Percentiles rank a stretch among this genome's conserved stretches.
phyloP scores from a whole-genome alignment of 2,113 vertebrate species.

The Oceanodroma tethys region DNA sequence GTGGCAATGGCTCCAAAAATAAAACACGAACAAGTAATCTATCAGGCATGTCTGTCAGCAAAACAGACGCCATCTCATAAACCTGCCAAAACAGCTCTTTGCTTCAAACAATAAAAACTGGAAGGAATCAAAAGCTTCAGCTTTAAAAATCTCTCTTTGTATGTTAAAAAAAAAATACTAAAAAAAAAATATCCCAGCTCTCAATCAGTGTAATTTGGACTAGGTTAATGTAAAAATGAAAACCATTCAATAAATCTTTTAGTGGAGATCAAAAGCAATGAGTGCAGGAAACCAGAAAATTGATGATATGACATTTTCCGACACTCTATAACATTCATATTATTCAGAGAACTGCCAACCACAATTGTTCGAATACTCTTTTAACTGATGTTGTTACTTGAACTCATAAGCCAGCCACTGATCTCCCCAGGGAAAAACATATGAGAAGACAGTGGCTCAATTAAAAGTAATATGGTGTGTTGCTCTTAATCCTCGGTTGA shows the following conservation, averaged over 20 bases:
- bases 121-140: background rate
- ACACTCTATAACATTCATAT: slow-evolving; percentile 22
- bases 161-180: background rate
- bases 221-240: slow-evolving; percentile 14
- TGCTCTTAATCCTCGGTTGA: background rate
- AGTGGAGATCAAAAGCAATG: slow-evolving; percentile 63
- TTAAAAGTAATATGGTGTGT: slow-evolving; percentile 22
- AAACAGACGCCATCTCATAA: slow-evolving; percentile 51
- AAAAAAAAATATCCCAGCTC: background rate
- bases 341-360: slow-evolving; percentile 46
- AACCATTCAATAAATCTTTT: slow-evolving; percentile 51
- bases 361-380: slow-evolving; percentile 3
- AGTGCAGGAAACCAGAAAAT: slow-evolving; percentile 46
- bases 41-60: slow-evolving; percentile 52
- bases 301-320: slow-evolving; percentile 19
- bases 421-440: slow-evolving; percentile 28
- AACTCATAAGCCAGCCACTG: slow-evolving; percentile 9
- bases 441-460: slow-evolving; percentile 56
- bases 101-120: slow-evolving; percentile 44
- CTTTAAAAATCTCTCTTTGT: background rate
- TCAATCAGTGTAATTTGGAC: background rate
- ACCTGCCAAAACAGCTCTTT: slow-evolving; percentile 53
- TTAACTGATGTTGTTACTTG: slow-evolving; percentile 6
- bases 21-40: background rate
- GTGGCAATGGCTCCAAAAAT: background rate